These are phyloP conservation scores for Mustelus asterias DNA, from an alignment of 2,113 vertebrate species.

Conservation along the genomic window DNA sequence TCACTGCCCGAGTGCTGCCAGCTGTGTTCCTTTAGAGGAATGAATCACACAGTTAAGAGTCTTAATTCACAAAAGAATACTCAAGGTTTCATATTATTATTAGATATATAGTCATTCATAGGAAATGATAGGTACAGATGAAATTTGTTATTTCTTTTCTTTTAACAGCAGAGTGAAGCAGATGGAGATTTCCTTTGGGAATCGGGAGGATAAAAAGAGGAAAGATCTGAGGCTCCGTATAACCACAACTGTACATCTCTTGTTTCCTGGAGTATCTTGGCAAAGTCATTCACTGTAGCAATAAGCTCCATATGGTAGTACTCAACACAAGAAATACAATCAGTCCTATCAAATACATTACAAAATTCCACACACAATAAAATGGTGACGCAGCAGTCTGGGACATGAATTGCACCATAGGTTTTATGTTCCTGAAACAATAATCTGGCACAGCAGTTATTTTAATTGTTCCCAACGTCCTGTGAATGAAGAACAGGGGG, in stretches of 20 bases:
- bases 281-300: background rate
- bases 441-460: background rate
- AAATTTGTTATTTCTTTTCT: conserved; percentile 37
- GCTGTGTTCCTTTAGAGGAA: conserved; percentile 22
- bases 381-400: background rate
- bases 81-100: conserved; percentile 27
- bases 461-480: background rate
- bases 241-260: conserved; percentile 35
- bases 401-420: background rate
- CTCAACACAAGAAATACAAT: conserved; percentile 24
- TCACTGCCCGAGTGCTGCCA: conserved; percentile 22
- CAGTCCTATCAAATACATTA: conserved; percentile 5
- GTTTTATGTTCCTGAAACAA: background rate
- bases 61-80: conserved; percentile 37
- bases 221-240: conserved; percentile 27
- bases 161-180: background rate
- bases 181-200: conserved; percentile 33
- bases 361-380: conserved; percentile 11
- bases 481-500: background rate
- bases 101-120: conserved; percentile 25
- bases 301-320: conserved; percentile 33
- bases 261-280: conserved; percentile 30
- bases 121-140: conserved; percentile 32
- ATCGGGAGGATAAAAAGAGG: background rate
- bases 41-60: conserved; percentile 7